Evolutionary conservation across 2,888 invertebrate species (phyloP), one percentile per base, ranked within the genome.

Genomic region (Stegana nigrithorax): DNA sequence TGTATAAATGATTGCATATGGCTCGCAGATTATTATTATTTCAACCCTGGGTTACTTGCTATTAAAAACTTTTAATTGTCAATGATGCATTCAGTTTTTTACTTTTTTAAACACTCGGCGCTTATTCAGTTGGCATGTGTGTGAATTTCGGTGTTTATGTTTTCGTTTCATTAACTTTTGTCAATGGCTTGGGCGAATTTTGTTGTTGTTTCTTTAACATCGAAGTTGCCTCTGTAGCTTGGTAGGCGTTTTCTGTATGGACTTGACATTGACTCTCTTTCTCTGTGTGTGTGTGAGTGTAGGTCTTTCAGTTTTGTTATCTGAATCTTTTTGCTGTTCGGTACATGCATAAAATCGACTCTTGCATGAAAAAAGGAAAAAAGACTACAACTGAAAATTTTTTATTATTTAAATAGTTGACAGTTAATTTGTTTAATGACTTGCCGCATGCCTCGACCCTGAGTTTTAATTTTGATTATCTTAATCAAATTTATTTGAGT

Each of bases 261-360:
- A 44, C 59, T 59, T 59, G 59, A 50, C 59, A 59, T 50, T 59
- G 59, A 45, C 42, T 23, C 12, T 17, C 14, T 44, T 44, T n/a
- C n/a, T n/a, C n/a, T n/a, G n/a, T n/a, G n/a, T n/a, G n/a, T n/a
- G n/a, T n/a, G n/a, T n/a, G n/a, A 17, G 17, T 14, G 39, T 17
- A 39, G 17, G 17, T 39, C 12, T 32, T 36, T 32, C 17, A 10
- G 17, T 29, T 3, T 53, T 29, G 14, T 29, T 17, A 19, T 19
- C 4, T 19, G 10, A 19, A 14, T 17, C 8, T 17, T 44, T 21
- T 45, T 45, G 3, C 21, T 21, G 17, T 21, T 19, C 23, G 10
- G 4, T 45, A 23, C 45, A 45, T n/a, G n/a, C n/a, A 45, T 23
- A 45, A 45, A 45, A 21, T 23, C 21, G n/a, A 21, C 21, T n/a